Percentiles rank a stretch among this genome's conserved stretches.
phyloP scores from a whole-genome alignment of 2,888 invertebrate genomes.

The Helobdella robusta region DNA sequence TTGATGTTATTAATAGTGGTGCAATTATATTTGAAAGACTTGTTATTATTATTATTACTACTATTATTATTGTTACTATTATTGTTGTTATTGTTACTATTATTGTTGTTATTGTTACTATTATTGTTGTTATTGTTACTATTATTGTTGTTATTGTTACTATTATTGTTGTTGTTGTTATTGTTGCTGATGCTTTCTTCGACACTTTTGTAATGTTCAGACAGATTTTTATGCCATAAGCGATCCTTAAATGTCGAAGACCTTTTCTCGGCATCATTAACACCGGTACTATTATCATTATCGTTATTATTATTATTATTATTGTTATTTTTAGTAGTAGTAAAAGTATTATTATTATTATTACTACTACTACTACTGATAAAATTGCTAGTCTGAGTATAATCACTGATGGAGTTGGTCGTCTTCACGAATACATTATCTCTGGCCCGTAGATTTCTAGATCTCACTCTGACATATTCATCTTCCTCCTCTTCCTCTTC shows the following conservation, averaged over 20 bases:
- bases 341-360: not conserved
- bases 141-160: not conserved
- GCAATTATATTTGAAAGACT: not conserved
- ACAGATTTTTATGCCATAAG: slow-evolving; percentile 5
- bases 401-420: not conserved
- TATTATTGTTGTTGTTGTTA: not conserved
- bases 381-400: not conserved
- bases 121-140: not conserved
- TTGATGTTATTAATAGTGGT: not conserved
- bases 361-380: too few species aligned
- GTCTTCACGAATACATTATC: not conserved
- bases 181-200: not conserved
- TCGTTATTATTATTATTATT: slow-evolving; percentile 5
- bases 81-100: not conserved
- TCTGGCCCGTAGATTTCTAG: not conserved
- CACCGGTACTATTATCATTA: slow-evolving; percentile 5
- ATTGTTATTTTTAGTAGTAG: not conserved
- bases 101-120: not conserved
- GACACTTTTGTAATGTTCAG: not conserved
- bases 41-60: not conserved
- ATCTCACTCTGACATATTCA: not conserved
- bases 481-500: not conserved
- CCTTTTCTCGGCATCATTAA: not conserved
- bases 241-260: not conserved
- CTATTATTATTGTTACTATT: slow-evolving; percentile 3